phyloP scores from a whole-genome alignment of 2,797 vertebrate genomes.

The Arrhamphus sclerolepis region DNA sequence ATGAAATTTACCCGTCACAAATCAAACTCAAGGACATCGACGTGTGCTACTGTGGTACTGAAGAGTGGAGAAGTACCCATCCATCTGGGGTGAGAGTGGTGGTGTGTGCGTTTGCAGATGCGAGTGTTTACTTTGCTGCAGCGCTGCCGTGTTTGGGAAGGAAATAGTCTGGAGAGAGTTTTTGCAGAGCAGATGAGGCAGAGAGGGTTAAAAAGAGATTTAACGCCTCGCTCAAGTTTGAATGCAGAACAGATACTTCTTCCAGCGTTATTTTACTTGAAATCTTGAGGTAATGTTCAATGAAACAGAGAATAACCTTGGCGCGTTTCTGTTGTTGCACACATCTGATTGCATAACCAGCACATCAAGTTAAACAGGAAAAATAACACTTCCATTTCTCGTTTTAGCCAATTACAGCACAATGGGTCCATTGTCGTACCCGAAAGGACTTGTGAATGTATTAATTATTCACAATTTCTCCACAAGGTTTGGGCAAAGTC shows the following conservation, averaged over 20 bases:
- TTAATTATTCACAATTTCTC: slow-evolving; percentile 31
- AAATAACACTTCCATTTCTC: slow-evolving; percentile 45
- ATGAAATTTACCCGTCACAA: too few species aligned
- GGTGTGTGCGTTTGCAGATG: slow-evolving; percentile 1
- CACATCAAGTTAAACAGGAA: slow-evolving; percentile 22
- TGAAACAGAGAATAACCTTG: slow-evolving; percentile 7
- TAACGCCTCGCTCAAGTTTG: slow-evolving; percentile 13
- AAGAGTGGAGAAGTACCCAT: neutral
- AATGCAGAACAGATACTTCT: slow-evolving; percentile 28
- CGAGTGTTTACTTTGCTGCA: slow-evolving; percentile 17
- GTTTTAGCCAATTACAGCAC: slow-evolving; percentile 52
- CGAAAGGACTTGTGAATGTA: slow-evolving; percentile 10
- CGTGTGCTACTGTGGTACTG: too few species aligned
- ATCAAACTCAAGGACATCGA: too few species aligned
- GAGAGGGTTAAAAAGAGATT: slow-evolving; percentile 13
- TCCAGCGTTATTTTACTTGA: slow-evolving; percentile 12
- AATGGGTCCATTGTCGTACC: slow-evolving; percentile 43
- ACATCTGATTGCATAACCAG: slow-evolving; percentile 28
- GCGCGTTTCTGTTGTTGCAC: slow-evolving; percentile 5
- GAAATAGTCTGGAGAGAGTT: slow-evolving; percentile 31
- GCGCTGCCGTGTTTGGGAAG: slow-evolving; percentile 9
- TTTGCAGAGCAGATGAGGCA: neutral
- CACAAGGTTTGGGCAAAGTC: slow-evolving; percentile 7
- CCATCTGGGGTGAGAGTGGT: neutral
- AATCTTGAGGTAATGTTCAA: slow-evolving; percentile 21